These are phyloP conservation scores for Mastigias papua DNA, from an alignment of 30 jellyfish, hydroid and myxozoan genomes.

Conservation along the genomic window DNA sequence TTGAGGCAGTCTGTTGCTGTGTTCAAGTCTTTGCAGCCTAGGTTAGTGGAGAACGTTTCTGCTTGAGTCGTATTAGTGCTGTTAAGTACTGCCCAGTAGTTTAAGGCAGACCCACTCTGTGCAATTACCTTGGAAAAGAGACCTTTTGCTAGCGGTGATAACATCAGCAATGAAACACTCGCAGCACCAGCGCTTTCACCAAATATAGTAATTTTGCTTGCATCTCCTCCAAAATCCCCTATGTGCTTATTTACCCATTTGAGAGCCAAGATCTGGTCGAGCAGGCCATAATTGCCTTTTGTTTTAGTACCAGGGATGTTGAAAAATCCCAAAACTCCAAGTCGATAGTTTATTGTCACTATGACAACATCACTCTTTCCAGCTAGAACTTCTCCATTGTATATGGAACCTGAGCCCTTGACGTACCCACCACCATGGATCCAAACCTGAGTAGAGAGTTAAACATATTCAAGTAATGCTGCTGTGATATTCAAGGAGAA, in stretches of 20 bases:
- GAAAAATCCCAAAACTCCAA: conserved; percentile 81
- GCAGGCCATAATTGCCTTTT: conserved; percentile 80
- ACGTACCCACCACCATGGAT: conserved; percentile 76
- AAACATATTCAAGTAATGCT: too few species aligned
- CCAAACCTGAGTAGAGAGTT: conserved; percentile 62
- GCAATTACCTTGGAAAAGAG: conserved; percentile 70
- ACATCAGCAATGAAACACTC: conserved; percentile 37
- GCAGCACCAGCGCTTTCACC: conserved; percentile 86
- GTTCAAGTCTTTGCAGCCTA: conserved; percentile 13
- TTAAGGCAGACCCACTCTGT: conserved; percentile 76
- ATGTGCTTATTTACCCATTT: conserved; percentile 81
- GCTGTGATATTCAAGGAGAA: too few species aligned
- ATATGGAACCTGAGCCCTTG: conserved; percentile 25
- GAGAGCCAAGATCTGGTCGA: conserved; percentile 84
- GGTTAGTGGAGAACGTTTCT: not conserved
- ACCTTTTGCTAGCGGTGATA: conserved; percentile 79
- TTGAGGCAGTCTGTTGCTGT: conserved; percentile 21
- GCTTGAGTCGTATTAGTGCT: not conserved
- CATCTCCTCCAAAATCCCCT: conserved; percentile 78
- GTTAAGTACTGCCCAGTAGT: conserved; percentile 36
- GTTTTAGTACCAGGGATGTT: conserved; percentile 54
- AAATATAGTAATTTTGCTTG: conserved; percentile 55
- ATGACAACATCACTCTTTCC: conserved; percentile 66
- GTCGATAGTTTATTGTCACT: conserved; percentile 76
- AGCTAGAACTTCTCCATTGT: conserved; percentile 55